phyloP scores from a whole-genome alignment of 2,113 vertebrate species.

The Gymnobelideus leadbeateri region DNA sequence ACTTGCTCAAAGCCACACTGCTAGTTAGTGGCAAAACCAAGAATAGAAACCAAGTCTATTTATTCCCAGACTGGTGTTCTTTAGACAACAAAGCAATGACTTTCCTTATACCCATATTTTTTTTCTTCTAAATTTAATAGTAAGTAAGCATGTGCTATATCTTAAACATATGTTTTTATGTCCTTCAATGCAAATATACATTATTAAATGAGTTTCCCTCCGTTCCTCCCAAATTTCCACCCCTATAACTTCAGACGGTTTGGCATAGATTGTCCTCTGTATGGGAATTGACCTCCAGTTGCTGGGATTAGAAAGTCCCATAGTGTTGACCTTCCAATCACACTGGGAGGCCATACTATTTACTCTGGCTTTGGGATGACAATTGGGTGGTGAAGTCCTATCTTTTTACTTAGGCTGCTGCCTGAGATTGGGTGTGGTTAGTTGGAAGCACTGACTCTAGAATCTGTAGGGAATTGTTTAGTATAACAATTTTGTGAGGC shows the following conservation, averaged over 20 bases:
- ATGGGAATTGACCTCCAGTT: not conserved
- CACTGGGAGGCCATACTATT: not conserved
- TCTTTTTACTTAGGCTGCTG: too few relatives aligned
- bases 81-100: not conserved
- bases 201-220: not conserved
- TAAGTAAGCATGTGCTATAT: not conserved
- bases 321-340: not conserved
- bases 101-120: not conserved
- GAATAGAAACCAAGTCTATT: not conserved
- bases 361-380: not conserved
- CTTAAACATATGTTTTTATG: not conserved
- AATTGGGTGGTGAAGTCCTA: not conserved
- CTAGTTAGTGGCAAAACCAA: not conserved
- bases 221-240: not conserved
- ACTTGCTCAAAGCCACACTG: not conserved
- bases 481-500: conserved; percentile 4
- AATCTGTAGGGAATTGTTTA: conserved; percentile 24
- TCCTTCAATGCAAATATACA: not conserved
- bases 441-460: conserved; percentile 29
- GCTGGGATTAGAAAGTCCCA: not conserved
- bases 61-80: not conserved
- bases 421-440: not conserved
- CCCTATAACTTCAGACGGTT: not conserved
- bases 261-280: not conserved
- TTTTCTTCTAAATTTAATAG: not conserved